These are phyloP conservation scores for Melanocharis versteri DNA, from an alignment of 2,113 vertebrate species.

Conservation along the genomic window DNA sequence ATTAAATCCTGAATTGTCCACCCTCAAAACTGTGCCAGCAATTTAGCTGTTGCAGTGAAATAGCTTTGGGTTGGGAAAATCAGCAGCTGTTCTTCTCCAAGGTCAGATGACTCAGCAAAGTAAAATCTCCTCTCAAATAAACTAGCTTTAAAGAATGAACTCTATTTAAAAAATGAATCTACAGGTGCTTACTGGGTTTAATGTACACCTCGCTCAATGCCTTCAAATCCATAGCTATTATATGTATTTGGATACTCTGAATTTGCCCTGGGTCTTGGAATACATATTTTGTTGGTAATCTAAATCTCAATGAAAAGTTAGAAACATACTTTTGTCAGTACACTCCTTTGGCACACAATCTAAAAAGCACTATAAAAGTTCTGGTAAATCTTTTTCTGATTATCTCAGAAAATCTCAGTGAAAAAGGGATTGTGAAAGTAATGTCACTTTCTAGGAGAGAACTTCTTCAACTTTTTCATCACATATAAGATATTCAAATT, in stretches of 20 bases:
- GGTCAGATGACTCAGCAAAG: neutral
- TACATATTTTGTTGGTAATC: neutral
- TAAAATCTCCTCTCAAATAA: neutral
- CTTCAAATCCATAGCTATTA: neutral
- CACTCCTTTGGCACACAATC: neutral
- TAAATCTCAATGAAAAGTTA: neutral
- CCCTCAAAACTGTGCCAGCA: neutral
- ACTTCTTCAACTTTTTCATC: neutral
- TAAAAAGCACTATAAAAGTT: neutral
- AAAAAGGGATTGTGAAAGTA: neutral
- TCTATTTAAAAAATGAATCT: neutral
- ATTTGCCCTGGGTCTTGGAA: neutral
- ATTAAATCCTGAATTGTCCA: neutral
- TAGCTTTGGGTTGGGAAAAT: neutral
- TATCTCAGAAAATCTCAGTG: no score
- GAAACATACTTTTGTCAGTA: neutral
- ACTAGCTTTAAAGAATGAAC: neutral
- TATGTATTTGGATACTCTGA: neutral
- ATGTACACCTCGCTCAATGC: neutral
- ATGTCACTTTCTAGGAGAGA: neutral
- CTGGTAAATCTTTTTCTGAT: neutral
- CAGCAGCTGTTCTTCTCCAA: neutral
- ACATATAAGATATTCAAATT: neutral
- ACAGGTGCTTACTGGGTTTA: neutral
- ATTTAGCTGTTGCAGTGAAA: neutral